Evolutionary conservation across 2,888 invertebrate genomes (phyloP), one percentile per base, ranked within the genome.

Genomic region (Drosophila vallismaia): DNA sequence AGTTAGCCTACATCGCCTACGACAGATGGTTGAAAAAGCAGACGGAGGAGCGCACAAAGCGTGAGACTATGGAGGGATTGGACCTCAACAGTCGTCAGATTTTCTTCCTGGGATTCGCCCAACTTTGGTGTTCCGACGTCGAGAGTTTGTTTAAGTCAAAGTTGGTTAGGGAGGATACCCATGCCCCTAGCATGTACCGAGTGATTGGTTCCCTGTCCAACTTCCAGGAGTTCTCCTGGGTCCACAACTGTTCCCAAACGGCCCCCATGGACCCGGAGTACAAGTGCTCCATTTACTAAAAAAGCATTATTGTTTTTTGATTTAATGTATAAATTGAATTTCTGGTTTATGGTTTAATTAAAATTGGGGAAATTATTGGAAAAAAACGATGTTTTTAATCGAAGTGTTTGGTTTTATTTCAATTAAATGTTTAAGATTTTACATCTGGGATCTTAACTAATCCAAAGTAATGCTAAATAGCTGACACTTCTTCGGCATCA

Each of bases 211-310:
- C 89, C 0, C 58, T 91, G 8, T 89, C 88, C 26, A 91, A 91
- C 63, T 91, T 90, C 46, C 83, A 87, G 14, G 91, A 91, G 58
- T 91, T 91, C 57, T 78, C 91, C 0, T 88, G 89, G 84, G 81
- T 90, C 38, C 90, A 87, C 36, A 85, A 89, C 46, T 91, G 90
- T 14, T 69, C 75, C 1, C 86, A 75, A 29, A 77, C 80, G 26
- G 79, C 86, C 0, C 74, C 68, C 9, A 91, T 91, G 90, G 88
- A 91, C 83, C 90, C 90, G 2, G 85, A 85, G 40, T 87, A 76
- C 55, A 91, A 91, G 69, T 91, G 90, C 53, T 55, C 77, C 49
- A 87, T 91, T 24, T 91, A 89, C 76, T 91, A 76, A 62, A 29
- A 10, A 9, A 3, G 9, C 19, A 1, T 19, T 19, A 19, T 19